Percentiles rank a stretch among this genome's conserved stretches.
Conservation (phyloP, 2,797 vertebrate genomes). For the Bradypodion pumilum region DNA sequence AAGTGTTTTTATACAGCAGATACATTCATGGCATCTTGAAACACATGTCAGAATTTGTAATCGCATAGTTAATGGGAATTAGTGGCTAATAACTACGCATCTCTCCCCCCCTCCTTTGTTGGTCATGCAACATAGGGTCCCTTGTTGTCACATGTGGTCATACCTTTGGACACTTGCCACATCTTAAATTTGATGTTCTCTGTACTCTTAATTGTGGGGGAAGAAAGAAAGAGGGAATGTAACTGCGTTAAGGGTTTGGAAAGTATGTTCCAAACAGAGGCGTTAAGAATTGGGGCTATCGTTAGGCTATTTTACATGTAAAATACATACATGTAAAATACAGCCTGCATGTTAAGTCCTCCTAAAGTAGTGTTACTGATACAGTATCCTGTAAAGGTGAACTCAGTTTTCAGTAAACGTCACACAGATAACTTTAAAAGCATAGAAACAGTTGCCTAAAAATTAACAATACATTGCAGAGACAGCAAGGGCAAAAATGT, state of each 20-base stretch:
- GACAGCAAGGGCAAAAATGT: constrained; percentile 66
- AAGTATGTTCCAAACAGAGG: not conserved
- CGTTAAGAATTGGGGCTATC: not conserved
- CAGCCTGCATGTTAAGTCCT: constrained; percentile 43
- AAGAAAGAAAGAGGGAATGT: not conserved
- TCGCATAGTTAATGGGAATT: constrained; percentile 87
- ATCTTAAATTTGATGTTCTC: constrained; percentile 29
- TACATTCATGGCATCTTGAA: constrained; percentile 57
- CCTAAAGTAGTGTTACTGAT: constrained; percentile 47
- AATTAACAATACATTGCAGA: constrained; percentile 78
- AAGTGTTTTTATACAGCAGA: constrained; percentile 68
- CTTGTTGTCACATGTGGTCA: constrained; percentile 55
- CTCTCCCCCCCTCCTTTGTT: no score
- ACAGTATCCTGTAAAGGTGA: constrained; percentile 75
- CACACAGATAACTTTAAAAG: constrained; percentile 73
- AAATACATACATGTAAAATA: not conserved
- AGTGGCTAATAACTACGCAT: constrained; percentile 76
- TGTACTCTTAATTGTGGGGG: rapidly evolving
- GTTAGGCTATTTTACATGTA: not conserved
- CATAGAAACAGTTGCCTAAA: constrained; percentile 69
- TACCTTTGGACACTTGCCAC: constrained; percentile 32
- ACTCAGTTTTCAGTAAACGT: constrained; percentile 74
- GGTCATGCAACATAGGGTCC: constrained; percentile 58
- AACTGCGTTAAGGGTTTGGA: not conserved
- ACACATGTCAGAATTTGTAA: constrained; percentile 77